Conservation (phyloP, 2,888 invertebrate species). For the Mesorhabditis spiculigera region DNA sequence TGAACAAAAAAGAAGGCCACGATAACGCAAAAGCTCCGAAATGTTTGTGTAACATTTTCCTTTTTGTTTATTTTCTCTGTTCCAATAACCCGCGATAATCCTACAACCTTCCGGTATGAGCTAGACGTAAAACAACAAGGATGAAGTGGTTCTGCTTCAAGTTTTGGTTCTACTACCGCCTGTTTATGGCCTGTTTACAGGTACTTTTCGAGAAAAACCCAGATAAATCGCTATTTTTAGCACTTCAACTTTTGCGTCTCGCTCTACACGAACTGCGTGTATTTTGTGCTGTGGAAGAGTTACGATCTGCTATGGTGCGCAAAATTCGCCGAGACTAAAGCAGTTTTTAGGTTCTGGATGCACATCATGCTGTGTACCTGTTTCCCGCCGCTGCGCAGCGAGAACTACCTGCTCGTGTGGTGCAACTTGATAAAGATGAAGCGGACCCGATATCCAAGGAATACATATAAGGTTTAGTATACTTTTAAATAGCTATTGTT, state of each 20-base stretch:
- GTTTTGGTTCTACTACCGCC: constrained; percentile 54
- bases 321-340: not conserved
- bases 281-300: constrained; percentile 53
- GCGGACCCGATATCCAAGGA: constrained; percentile 37
- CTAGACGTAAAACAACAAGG: not conserved
- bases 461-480: constrained; percentile 38
- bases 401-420: constrained; percentile 45
- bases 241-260: constrained; percentile 22
- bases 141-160: constrained; percentile 49
- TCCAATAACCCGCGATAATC: not conserved
- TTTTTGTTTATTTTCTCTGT: not conserved
- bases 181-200: constrained; percentile 47
- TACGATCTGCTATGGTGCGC: constrained; percentile 52
- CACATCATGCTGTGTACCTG: constrained; percentile 52
- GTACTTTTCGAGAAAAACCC: constrained; percentile 46
- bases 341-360: constrained; percentile 47
- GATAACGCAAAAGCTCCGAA: no score
- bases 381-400: constrained; percentile 45
- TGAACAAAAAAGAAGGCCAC: no score
- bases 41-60: not conserved
- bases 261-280: constrained; percentile 51
- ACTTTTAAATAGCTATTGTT: not conserved
- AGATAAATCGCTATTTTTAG: not conserved
- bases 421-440: constrained; percentile 44
- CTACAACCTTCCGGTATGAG: not conserved